These are phyloP conservation scores for Sylvicapra grimmia DNA, from an alignment of 2,113 vertebrate genomes.

Conservation along the genomic window DNA sequence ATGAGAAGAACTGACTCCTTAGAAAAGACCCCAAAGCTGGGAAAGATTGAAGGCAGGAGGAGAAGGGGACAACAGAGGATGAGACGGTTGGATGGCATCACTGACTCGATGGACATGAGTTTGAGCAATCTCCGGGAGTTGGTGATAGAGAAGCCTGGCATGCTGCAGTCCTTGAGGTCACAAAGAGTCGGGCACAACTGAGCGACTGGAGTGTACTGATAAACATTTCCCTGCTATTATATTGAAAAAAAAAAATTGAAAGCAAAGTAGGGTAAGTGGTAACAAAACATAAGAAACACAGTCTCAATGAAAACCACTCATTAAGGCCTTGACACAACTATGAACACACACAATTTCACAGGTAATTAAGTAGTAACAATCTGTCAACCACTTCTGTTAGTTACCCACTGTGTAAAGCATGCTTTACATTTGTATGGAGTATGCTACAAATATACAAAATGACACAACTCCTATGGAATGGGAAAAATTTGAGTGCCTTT, in stretches of 20 bases:
- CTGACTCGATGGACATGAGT: neutral
- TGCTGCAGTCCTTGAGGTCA: neutral
- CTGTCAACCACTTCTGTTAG: neutral
- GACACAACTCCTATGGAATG: neutral
- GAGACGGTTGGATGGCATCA: neutral
- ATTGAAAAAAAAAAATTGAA: neutral
- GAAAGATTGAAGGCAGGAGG: neutral
- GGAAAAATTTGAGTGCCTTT: neutral
- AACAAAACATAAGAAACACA: slow-evolving; percentile 7
- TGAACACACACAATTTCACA: neutral
- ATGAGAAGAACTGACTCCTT: neutral
- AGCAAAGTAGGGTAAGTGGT: neutral
- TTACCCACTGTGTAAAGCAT: neutral
- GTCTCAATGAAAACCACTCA: neutral
- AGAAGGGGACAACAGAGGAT: neutral
- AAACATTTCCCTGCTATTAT: neutral
- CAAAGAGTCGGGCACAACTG: neutral
- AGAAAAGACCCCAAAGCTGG: neutral
- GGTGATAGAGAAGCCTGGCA: neutral
- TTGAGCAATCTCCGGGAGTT: neutral
- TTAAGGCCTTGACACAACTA: neutral
- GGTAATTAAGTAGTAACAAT: neutral
- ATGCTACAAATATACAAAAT: neutral
- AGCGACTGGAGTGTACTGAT: neutral
- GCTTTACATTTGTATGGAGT: neutral